Base-by-base conservation (phyloP, 2,113 vertebrate genomes). In the Vanacampus margaritifer region DNA sequence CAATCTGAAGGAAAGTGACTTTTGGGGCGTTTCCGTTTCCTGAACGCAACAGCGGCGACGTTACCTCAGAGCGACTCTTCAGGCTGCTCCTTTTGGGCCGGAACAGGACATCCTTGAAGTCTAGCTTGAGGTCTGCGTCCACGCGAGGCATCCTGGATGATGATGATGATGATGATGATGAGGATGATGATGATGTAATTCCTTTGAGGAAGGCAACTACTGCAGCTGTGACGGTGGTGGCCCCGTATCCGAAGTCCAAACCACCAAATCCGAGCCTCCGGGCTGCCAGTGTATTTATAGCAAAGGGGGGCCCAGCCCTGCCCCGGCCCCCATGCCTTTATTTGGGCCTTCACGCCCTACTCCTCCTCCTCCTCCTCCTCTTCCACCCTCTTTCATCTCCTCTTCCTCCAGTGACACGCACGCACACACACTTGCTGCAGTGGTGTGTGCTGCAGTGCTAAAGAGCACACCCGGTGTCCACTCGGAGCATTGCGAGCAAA, bases 51-150 rank as follows among this genome's bases (percentile, higher is more conserved):
- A 51, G 43, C 24, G 54, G 2, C 3, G 19, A 8, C 3, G 91
- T 80, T 41, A 98, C 97, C 96, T 98, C 95, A 37, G 97, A 93
- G 89, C 97, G 91, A 88, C 96, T 98, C 90, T 92, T 95, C 68
- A 99, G 93, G 90, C 97, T 98, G 94, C 97, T 99, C 81, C 97
- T 91, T 76, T 99, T 99, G 69, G 97, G 96, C 90, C 95, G 92
- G 78, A 99, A 91, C 73, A 99, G 92, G 79, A 99, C 97, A 90
- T 99, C 97, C 86, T 98, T 97, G 83, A 99, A 98, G 94, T 99
- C 97, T 89, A 99, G 91, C 78, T 98, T 99, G 87, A 99, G 93
- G 88, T 98, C 97, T 21, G 92, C 91, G 68, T 99, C 97, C 75
- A 99, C 93, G 13, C 95, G 93, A 76, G 97, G 95, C 97, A 99